Conservation (phyloP, 2,888 invertebrate genomes). For the Galerucella nymphaeae region DNA sequence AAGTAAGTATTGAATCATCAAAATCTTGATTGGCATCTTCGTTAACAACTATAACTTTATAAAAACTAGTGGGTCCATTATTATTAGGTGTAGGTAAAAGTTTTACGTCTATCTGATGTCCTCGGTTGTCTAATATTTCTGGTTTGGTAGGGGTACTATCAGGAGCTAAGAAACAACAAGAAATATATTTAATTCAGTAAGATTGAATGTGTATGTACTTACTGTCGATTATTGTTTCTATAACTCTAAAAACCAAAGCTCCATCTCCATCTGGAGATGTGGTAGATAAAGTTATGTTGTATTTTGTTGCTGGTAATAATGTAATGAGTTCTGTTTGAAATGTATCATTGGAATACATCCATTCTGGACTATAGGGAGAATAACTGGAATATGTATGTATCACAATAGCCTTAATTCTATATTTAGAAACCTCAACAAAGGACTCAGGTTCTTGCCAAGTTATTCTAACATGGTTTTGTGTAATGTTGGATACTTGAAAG, state of each 20-base stretch:
- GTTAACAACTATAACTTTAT: slow-evolving; percentile 80
- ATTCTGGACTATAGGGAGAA: slow-evolving; percentile 67
- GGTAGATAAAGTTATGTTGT: slow-evolving; percentile 79
- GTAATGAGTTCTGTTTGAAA: slow-evolving; percentile 70
- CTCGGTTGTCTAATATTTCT: slow-evolving; percentile 71
- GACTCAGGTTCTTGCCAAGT: slow-evolving; percentile 71
- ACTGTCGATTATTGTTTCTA: slow-evolving; percentile 78
- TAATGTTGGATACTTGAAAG: slow-evolving; percentile 69
- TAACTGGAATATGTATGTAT: slow-evolving; percentile 71
- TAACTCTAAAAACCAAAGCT: slow-evolving; percentile 67
- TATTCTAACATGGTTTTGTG: slow-evolving; percentile 73
- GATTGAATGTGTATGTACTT: slow-evolving; percentile 33
- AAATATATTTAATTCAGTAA: neutral
- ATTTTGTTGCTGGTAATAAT: slow-evolving; percentile 80
- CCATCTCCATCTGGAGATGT: slow-evolving; percentile 72
- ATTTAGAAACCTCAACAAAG: slow-evolving; percentile 68
- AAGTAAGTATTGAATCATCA: slow-evolving; percentile 71
- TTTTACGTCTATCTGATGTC: slow-evolving; percentile 74
- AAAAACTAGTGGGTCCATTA: slow-evolving; percentile 82
- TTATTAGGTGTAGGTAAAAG: slow-evolving; percentile 77
- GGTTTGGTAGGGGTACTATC: slow-evolving; percentile 79
- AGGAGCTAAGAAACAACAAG: slow-evolving; percentile 63
- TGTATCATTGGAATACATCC: slow-evolving; percentile 72
- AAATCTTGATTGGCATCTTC: slow-evolving; percentile 74
- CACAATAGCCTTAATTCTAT: slow-evolving; percentile 69